Evolutionary conservation across 1,140 invertebrate genomes (phyloP), one percentile per base, ranked within the genome.

Genomic region (Procambarus virginalis): DNA sequence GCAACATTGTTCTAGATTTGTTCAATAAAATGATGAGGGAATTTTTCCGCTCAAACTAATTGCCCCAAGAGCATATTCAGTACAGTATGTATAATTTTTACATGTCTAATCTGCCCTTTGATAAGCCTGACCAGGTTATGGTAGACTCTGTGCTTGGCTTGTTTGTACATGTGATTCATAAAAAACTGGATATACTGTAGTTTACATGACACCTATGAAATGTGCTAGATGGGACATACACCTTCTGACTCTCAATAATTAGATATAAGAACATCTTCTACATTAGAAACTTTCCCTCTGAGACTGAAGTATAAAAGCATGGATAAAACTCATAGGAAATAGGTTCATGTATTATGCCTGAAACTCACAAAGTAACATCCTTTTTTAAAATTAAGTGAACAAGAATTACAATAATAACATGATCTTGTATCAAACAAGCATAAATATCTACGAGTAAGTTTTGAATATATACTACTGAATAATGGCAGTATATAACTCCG

Each of bases 401-500:
- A 87, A 85, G 70, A 64, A 87, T 64, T 64, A 73, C 86, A 87
- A 80, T 80, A 87, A 45, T 68, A 80, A 70, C 77, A 87, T 70
- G 58, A 81, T 68, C 78, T 49, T 73, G 78, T 80, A 80, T 87
- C 86, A 79, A 80, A 87, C 70, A 87, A 80, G 77, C 78, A 81
- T 87, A 87, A 80, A 87, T 87, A 80, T 87, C 55, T 77, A 68
- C 34, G 73, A 85, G 49, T 85, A 85, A 77, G 73, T 77, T 85
- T 77, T 51, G 55, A 58, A 64, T 80, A 77, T 87, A 73, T 87
- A 80, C 86, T 87, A 87, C 45, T 80, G 78, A 80, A 87, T 80
- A 80, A 87, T 87, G 86, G 86, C 86, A 87, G 86, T 87, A 87
- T 87, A 87, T 51, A 87, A 87, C 86, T 81, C 51, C 46, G 79